A percentile compares a stretch with the other conserved stretches of the same genome.
These are phyloP conservation scores for Villa cingulata DNA, from an alignment of 2,888 invertebrate species.

Conservation along the genomic window DNA sequence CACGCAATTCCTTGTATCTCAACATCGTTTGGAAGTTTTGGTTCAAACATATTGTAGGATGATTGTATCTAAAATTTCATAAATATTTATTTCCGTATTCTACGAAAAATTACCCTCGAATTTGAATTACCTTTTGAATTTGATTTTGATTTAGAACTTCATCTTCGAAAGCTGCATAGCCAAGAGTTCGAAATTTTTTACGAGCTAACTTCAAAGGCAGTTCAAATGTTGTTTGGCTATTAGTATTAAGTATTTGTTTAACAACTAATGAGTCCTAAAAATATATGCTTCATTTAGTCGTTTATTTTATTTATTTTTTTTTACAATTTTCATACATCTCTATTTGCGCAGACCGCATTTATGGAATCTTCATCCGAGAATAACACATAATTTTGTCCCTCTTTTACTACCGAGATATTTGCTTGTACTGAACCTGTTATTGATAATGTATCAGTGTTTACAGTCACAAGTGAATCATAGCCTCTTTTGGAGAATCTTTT, in stretches of 20 bases:
- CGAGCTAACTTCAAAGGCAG: constrained; percentile 62
- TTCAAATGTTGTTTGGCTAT: constrained; percentile 37
- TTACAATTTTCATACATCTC: constrained; percentile 47
- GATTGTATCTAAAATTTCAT: constrained; percentile 37
- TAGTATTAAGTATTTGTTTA: constrained; percentile 46
- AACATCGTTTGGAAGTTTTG: constrained; percentile 55
- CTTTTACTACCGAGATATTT: constrained; percentile 28
- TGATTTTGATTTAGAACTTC: constrained; percentile 40
- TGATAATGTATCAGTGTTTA: constrained; percentile 38
- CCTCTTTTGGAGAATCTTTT: constrained; percentile 43
- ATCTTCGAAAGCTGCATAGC: constrained; percentile 57
- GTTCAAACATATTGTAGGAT: constrained; percentile 42
- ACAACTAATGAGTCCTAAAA: constrained; percentile 67
- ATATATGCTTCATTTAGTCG: not conserved
- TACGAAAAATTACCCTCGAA: not conserved
- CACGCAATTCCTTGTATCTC: constrained; percentile 63
- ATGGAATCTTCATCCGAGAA: constrained; percentile 70
- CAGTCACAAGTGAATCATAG: constrained; percentile 35
- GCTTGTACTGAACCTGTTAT: constrained; percentile 36
- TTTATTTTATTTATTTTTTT: not conserved
- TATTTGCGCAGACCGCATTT: constrained; percentile 63
- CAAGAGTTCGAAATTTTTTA: constrained; percentile 65
- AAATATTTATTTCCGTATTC: not conserved
- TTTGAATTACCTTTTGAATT: constrained; percentile 25
- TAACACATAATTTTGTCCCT: constrained; percentile 32